These are phyloP conservation scores for Aporrectodea caliginosa DNA, from an alignment of 1,140 invertebrate genomes.

Conservation along the genomic window DNA sequence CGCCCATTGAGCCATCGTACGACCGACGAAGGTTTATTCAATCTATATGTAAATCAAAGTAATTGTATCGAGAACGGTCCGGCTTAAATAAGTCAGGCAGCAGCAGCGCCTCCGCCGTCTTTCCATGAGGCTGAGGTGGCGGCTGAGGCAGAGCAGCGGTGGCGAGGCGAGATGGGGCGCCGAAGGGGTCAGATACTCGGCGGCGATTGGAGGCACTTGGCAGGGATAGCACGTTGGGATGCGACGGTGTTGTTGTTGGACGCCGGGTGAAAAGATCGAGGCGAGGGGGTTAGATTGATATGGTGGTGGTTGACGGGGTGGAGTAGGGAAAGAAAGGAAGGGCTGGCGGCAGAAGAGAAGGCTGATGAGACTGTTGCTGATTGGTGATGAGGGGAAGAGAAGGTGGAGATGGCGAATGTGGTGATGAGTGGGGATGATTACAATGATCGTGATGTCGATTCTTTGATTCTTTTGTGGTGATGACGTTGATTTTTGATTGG, in stretches of 20 bases:
- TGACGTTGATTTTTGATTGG: too few species aligned
- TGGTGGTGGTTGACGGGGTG: background rate
- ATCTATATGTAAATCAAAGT: background rate
- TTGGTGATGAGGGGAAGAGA: background rate
- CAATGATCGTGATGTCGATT: too few species aligned
- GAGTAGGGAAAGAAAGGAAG: background rate
- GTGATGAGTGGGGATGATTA: too few species aligned
- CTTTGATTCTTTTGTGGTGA: too few species aligned
- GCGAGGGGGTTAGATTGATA: background rate
- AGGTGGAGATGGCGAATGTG: background rate
- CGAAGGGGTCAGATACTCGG: background rate
- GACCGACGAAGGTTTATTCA: background rate
- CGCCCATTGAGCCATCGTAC: too few species aligned
- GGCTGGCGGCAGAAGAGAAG: background rate
- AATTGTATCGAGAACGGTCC: background rate
- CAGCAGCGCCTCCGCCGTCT: too few species aligned
- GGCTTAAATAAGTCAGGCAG: background rate
- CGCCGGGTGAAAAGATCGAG: background rate
- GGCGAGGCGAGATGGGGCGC: background rate
- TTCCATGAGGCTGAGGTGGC: background rate
- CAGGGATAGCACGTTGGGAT: background rate
- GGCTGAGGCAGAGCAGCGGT: background rate
- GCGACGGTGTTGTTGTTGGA: background rate
- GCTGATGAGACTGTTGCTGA: background rate
- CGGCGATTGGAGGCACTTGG: background rate